A percentile compares a stretch with the other conserved stretches of the same genome.
phyloP scores from a whole-genome alignment of 2,797 vertebrate species.

The Clangula hyemalis region DNA sequence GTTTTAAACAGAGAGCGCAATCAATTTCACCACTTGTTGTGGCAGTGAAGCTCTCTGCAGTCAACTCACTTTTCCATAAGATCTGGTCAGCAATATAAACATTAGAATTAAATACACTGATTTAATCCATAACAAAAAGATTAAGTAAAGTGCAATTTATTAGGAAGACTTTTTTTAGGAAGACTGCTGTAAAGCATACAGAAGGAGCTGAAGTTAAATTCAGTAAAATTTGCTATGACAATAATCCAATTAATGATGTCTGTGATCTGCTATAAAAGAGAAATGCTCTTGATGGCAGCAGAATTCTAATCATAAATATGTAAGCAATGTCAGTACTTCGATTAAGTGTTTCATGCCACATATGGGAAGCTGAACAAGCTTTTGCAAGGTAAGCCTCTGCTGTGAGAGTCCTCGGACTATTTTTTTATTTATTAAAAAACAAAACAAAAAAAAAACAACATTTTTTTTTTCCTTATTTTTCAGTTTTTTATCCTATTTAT shows the following conservation, averaged over 20 bases:
- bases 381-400: conserved; percentile 22
- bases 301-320: conserved; percentile 75
- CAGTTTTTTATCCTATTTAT: no score
- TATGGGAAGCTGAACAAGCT: conserved; percentile 37
- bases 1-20: background rate
- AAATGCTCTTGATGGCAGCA: conserved; percentile 83
- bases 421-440: background rate
- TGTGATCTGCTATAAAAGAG: conserved; percentile 77
- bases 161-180: background rate
- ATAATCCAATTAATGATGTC: conserved; percentile 60
- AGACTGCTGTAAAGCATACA: background rate
- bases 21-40: background rate
- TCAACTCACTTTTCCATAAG: background rate
- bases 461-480: conserved; percentile 54
- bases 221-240: conserved; percentile 45
- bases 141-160: background rate
- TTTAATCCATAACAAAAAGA: conserved; percentile 33
- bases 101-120: background rate
- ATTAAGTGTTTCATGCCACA: conserved; percentile 48
- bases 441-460: no score
- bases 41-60: background rate
- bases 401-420: conserved; percentile 10
- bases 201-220: conserved; percentile 27
- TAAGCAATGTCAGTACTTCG: conserved; percentile 30
- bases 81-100: background rate